Evolutionary conservation across 1,140 invertebrate genomes (phyloP), one percentile per base, ranked within the genome.

Genomic region (Hyles euphorbiae): DNA sequence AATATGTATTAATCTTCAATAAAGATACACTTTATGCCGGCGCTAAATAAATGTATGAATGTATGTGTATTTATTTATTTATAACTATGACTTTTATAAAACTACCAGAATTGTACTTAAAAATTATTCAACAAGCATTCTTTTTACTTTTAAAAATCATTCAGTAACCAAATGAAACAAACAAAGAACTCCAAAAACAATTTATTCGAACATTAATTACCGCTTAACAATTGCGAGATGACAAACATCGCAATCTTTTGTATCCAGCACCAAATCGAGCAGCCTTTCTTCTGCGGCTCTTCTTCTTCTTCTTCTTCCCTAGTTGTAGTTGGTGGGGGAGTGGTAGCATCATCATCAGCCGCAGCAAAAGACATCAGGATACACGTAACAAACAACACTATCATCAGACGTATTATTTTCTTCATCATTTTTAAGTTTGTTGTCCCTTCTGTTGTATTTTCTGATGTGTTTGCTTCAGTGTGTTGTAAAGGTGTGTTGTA

Each of bases 251-350:
- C 78, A 8, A 86, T 87, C 69, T 90, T 90, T 63, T 90, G 87
- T 50, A 90, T 88, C 87, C 87, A 90, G 63, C 89, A 90, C 87
- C 87, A 90, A 34, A 90, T 90, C 3, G 84, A 88, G 51, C 89
- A 90, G 44, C 79, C 62, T 36, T 77, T 81, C 67, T 88, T 88
- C 33, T 65, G 69, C 0, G 76, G 70, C 40, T 78, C 80, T 40
- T 87, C 84, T 57, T 90, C 88, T 51, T 87, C 86, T 63, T 84
- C 83, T 49, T 86, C 82, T 11, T 78, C 79, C 3, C 64, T 61
- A 33, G 68, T 60, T 0, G 69, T 70, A 6, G 74, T 70, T 9
- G 71, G 56, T 11, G 68, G 62, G 0, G 74, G 69, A 2, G 81
- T 79, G 0, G 78, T 68, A 9, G 68, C 69, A 5, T 76, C 71